Evolutionary conservation across 2,888 invertebrate species (phyloP).

Genomic region (Volucella bombylans): DNA sequence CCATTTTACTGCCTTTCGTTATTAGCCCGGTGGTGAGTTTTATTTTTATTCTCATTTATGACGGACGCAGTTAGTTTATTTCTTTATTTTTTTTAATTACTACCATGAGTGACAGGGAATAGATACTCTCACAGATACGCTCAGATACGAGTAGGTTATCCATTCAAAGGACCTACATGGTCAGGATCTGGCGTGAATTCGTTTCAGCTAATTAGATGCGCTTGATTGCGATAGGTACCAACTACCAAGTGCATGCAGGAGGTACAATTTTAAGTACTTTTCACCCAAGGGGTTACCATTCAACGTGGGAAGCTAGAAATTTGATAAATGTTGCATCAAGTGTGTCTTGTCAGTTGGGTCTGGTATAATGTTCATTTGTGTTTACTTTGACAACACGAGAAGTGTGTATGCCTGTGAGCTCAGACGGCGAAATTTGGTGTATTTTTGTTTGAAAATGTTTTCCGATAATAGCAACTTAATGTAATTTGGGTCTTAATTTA

Average conservation of each 20-base stretch:
- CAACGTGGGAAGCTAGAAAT: too few relatives aligned
- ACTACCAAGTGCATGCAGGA: constrained; percentile 42
- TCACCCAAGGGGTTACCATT: too few relatives aligned
- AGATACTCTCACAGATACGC: not conserved
- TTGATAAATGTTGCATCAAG: too few relatives aligned
- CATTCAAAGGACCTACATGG: constrained; percentile 14
- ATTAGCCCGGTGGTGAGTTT: constrained; percentile 43
- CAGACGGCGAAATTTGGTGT: too few relatives aligned
- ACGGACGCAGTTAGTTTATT: constrained; percentile 8
- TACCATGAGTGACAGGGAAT: constrained; percentile 22
- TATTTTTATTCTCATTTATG: constrained; percentile 46
- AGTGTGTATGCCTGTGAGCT: too few relatives aligned
- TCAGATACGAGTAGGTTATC: constrained; percentile 1
- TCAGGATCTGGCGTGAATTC: constrained; percentile 41
- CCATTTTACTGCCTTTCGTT: constrained; percentile 58
- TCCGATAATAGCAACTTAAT: too few relatives aligned
- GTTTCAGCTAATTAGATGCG: constrained; percentile 57
- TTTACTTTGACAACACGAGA: too few relatives aligned
- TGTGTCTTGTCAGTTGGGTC: too few relatives aligned
- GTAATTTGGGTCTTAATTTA: too few relatives aligned
- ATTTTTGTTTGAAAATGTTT: too few relatives aligned
- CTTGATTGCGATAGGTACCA: constrained; percentile 41
- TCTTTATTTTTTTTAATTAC: constrained; percentile 42
- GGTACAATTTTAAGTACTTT: not conserved
- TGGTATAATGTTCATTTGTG: too few relatives aligned